Percentiles rank a stretch among this genome's conserved stretches.
Evolutionary conservation across 2,888 invertebrate genomes (phyloP).

Genomic region (Drosophila eohydei): DNA sequence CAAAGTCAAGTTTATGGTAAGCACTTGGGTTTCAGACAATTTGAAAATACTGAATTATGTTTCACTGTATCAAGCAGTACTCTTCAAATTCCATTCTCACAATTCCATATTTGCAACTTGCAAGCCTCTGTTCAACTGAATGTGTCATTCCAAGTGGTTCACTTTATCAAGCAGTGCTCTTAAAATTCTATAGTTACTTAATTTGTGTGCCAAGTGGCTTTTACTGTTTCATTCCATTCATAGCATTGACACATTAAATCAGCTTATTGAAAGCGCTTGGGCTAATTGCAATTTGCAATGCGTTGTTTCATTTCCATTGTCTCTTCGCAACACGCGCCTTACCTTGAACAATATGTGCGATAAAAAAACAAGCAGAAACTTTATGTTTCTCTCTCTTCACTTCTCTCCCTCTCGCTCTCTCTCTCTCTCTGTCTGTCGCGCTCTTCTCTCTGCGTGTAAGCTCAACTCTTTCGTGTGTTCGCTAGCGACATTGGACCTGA

Average conservation of each 20-base stretch:
- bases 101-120: too few relatives aligned
- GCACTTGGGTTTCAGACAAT: too few relatives aligned
- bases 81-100: too few relatives aligned
- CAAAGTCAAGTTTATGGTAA: too few relatives aligned
- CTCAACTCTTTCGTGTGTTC: conserved; percentile 33
- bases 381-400: conserved; percentile 5
- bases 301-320: conserved; percentile 37
- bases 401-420: conserved; percentile 3
- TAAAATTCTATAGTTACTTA: too few relatives aligned
- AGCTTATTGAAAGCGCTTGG: conserved; percentile 35
- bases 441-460: conserved; percentile 5
- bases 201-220: too few relatives aligned
- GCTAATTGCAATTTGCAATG: conserved; percentile 41
- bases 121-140: too few relatives aligned
- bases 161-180: too few relatives aligned
- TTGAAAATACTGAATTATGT: background rate
- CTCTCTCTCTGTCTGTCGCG: conserved; percentile 7
- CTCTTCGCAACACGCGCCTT: conserved; percentile 22
- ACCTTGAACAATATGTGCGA: conserved; percentile 41
- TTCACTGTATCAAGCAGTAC: too few relatives aligned
- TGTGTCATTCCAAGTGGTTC: too few relatives aligned
- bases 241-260: background rate
- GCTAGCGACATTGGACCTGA: conserved; percentile 59
- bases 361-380: conserved; percentile 14
- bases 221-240: background rate